phyloP scores from a whole-genome alignment of 2,797 vertebrate species.

The Gambusia yucatana region DNA sequence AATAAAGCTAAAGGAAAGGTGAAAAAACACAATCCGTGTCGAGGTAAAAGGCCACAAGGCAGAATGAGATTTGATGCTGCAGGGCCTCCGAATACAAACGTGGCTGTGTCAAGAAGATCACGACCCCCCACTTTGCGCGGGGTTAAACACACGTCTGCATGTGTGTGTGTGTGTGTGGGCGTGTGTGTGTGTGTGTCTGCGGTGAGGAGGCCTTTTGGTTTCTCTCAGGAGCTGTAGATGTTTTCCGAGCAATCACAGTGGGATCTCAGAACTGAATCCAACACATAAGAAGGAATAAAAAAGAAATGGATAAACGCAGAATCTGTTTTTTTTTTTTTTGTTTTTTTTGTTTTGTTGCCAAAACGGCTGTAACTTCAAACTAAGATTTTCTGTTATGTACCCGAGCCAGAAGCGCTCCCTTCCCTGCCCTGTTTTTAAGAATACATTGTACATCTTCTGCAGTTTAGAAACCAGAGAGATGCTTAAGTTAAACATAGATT shows the following conservation, averaged over 20 bases:
- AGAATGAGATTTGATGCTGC: slow-evolving; percentile 26
- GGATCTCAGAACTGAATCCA: slow-evolving; percentile 49
- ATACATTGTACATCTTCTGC: slow-evolving; percentile 11
- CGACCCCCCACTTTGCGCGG: slow-evolving; percentile 21
- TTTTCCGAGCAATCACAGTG: slow-evolving; percentile 22
- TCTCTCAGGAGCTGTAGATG: slow-evolving; percentile 20
- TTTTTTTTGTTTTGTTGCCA: slow-evolving; percentile 46
- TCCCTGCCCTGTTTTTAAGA: slow-evolving; percentile 12
- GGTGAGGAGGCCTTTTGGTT: slow-evolving; percentile 22
- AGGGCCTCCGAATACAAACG: slow-evolving; percentile 14
- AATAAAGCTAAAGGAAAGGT: slow-evolving; percentile 4
- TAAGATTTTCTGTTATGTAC: slow-evolving; percentile 41
- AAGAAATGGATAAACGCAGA: slow-evolving; percentile 37
- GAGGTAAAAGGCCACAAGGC: not conserved
- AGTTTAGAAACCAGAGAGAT: slow-evolving; percentile 10
- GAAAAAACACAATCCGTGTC: not conserved
- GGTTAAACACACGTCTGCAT: slow-evolving; percentile 12
- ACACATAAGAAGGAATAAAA: not conserved
- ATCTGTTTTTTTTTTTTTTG: slow-evolving; percentile 27
- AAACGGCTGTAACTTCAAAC: slow-evolving; percentile 55
- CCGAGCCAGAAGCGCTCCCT: slow-evolving; percentile 34
- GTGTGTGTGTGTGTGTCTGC: slow-evolving; percentile 5
- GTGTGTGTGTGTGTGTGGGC: no score
- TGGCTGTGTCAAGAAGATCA: slow-evolving; percentile 31
- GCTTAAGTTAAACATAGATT: slow-evolving; percentile 16